Percentiles rank a stretch among this genome's conserved stretches.
These are phyloP conservation scores for Patagioenas fasciata DNA, from an alignment of 2,113 vertebrate species.

Conservation along the genomic window DNA sequence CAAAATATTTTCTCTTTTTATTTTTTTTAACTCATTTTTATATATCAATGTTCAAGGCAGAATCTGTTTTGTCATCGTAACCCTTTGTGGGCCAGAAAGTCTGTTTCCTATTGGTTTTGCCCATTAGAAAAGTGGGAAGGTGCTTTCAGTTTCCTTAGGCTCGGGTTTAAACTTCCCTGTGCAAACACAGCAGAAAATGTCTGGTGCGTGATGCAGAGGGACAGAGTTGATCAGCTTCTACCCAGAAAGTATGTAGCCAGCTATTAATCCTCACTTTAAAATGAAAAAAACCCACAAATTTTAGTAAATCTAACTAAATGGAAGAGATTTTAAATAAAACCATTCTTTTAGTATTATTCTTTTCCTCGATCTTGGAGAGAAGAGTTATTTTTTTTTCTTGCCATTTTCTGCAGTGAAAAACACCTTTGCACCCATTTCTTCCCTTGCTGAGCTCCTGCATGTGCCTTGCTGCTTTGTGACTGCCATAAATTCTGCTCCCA, in stretches of 20 bases:
- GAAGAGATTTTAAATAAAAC: neutral
- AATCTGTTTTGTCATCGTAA: neutral
- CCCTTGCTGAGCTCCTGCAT: neutral
- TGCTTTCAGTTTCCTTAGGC: neutral
- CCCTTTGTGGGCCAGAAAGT: neutral
- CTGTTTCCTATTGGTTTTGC: neutral
- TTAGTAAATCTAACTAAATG: neutral
- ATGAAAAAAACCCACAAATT: too few relatives aligned
- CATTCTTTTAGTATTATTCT: neutral
- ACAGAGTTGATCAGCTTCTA: neutral
- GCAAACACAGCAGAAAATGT: neutral
- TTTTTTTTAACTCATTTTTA: neutral
- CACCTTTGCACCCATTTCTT: neutral
- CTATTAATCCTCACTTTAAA: neutral
- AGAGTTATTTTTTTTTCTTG: neutral
- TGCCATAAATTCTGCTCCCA: neutral
- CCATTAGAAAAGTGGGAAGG: neutral
- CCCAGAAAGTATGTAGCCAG: neutral
- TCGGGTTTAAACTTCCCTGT: neutral
- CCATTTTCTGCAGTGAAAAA: neutral
- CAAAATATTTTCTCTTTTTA: neutral
- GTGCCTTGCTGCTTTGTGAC: neutral
- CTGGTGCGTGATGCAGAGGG: neutral
- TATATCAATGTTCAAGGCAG: neutral
- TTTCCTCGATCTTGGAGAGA: neutral